Evolutionary conservation across 92 coral and sea anemone species (phyloP).

Genomic region (Zoanthus gigantus): DNA sequence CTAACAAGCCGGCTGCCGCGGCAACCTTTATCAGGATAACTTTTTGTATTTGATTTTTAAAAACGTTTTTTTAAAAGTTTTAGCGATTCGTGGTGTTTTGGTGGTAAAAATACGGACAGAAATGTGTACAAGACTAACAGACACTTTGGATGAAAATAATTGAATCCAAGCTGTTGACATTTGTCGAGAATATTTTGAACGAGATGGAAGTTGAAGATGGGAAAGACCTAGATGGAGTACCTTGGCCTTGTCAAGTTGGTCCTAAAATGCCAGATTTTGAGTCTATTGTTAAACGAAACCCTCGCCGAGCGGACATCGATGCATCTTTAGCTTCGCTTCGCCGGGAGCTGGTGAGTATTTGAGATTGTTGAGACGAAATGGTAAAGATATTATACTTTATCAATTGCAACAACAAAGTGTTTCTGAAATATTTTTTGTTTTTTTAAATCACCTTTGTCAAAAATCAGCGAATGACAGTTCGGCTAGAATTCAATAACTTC

Average conservation of each 20-base stretch:
- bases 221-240: constrained; percentile 9
- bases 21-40: constrained; percentile 6
- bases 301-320: background rate
- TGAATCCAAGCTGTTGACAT: background rate
- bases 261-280: constrained; percentile 28
- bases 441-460: background rate
- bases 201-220: background rate
- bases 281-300: background rate
- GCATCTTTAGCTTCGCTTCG: constrained; percentile 20
- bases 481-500: background rate
- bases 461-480: background rate
- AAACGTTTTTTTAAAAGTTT: background rate
- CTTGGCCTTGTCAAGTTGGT: constrained; percentile 35
- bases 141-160: background rate
- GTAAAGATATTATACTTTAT: background rate
- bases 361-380: background rate
- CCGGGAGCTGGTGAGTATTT: constrained; percentile 36
- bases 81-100: background rate
- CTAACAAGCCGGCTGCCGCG: background rate
- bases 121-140: background rate
- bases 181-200: background rate
- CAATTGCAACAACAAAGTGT: background rate
- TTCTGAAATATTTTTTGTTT: background rate
- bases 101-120: background rate
- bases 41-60: background rate